Conservation (phyloP, 2,888 invertebrate species). For the Chironomus tentans region DNA sequence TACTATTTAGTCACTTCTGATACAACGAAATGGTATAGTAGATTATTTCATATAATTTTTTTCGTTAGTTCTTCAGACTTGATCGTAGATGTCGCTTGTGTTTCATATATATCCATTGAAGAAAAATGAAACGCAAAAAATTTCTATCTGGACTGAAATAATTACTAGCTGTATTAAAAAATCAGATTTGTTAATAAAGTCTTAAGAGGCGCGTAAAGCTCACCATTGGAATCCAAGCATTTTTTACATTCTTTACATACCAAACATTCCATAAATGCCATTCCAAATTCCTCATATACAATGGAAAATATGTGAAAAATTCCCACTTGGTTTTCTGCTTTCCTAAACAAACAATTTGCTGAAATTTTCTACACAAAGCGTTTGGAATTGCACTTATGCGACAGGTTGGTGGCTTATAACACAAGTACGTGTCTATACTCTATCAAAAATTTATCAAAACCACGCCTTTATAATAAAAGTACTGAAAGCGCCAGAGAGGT, state of each 20-base stretch:
- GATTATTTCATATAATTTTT: background rate
- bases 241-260: background rate
- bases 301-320: constrained; percentile 27
- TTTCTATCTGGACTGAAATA: background rate
- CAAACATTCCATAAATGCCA: constrained; percentile 7
- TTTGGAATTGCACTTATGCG: constrained; percentile 22
- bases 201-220: background rate
- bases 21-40: background rate
- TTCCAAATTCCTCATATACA: constrained; percentile 14
- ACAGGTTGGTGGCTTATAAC: background rate
- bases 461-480: constrained; percentile 18
- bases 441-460: constrained; percentile 23
- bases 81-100: background rate
- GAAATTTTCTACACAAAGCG: constrained; percentile 24
- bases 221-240: background rate
- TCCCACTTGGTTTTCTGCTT: constrained; percentile 17
- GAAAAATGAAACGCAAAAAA: background rate
- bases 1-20: background rate
- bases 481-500: too few species aligned
- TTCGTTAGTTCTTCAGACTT: background rate
- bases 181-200: constrained; percentile 1
- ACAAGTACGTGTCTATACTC: background rate
- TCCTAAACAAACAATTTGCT: constrained; percentile 27
- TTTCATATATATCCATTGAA: background rate
- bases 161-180: background rate